These are phyloP conservation scores for Piprites chloris DNA, from an alignment of 2,113 vertebrate species.

Conservation along the genomic window DNA sequence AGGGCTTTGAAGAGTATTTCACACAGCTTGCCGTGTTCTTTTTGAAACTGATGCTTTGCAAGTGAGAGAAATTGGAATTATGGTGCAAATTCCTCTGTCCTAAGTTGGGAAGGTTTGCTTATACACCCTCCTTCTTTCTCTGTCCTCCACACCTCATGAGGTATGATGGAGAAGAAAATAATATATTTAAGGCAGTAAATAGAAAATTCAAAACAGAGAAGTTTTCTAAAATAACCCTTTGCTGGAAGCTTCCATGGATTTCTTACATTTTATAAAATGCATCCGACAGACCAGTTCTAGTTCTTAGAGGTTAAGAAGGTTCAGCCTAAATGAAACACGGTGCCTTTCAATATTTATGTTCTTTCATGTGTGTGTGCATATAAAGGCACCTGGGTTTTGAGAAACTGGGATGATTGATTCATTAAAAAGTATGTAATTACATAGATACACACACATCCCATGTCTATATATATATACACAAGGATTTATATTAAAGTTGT, in stretches of 20 bases:
- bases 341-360: background rate
- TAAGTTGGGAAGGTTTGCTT: background rate
- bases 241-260: background rate
- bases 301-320: background rate
- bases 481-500: background rate
- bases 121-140: background rate
- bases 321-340: background rate
- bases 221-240: background rate
- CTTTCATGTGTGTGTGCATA: background rate
- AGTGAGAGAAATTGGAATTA: background rate
- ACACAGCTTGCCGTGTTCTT: background rate
- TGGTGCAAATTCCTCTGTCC: background rate
- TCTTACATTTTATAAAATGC: background rate
- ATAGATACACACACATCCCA: background rate
- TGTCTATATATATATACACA: background rate
- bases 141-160: background rate
- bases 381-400: background rate
- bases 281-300: background rate
- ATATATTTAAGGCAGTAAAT: background rate
- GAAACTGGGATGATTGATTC: background rate
- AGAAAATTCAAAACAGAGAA: background rate
- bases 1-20: background rate
- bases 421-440: background rate
- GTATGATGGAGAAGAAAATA: background rate
- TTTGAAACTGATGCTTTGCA: background rate